Percentiles rank a stretch among this genome's conserved stretches.
These are phyloP conservation scores for Ailurus styani DNA, from an alignment of 2,113 vertebrate genomes.

Conservation along the genomic window DNA sequence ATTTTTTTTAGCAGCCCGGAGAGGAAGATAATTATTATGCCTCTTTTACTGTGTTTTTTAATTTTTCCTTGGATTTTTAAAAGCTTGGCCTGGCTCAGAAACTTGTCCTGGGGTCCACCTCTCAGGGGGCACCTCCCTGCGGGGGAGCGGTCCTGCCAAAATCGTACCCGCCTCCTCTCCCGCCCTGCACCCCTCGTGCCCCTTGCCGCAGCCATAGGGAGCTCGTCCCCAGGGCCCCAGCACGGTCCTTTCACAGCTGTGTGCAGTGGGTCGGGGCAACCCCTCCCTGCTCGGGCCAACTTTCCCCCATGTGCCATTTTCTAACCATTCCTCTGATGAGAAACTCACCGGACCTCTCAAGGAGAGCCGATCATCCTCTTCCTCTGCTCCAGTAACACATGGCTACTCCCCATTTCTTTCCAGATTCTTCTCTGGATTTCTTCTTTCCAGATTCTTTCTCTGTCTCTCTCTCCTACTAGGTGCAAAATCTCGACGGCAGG, in stretches of 20 bases:
- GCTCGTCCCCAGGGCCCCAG: accelerated
- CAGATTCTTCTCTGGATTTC: too few relatives aligned
- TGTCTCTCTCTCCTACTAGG: neutral
- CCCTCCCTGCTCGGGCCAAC: neutral
- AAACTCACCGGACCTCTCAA: neutral
- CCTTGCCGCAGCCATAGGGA: accelerated
- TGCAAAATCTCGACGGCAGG: neutral
- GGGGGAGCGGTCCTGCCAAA: neutral
- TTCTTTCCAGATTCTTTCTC: neutral
- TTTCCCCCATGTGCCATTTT: neutral
- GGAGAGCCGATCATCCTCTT: neutral
- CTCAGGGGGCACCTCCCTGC: neutral
- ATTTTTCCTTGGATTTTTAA: neutral
- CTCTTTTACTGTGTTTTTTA: neutral
- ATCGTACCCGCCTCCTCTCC: too few relatives aligned
- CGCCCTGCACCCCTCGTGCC: accelerated
- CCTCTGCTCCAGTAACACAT: neutral
- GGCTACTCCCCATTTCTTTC: neutral
- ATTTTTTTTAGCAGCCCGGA: neutral
- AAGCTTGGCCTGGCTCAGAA: neutral
- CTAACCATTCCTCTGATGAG: neutral
- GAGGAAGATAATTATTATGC: neutral
- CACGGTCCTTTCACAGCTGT: neutral
- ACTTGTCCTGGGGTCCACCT: neutral
- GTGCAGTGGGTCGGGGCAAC: accelerated